Base-by-base conservation (phyloP, 2,113 vertebrate species). In the Chionomys nivalis region DNA sequence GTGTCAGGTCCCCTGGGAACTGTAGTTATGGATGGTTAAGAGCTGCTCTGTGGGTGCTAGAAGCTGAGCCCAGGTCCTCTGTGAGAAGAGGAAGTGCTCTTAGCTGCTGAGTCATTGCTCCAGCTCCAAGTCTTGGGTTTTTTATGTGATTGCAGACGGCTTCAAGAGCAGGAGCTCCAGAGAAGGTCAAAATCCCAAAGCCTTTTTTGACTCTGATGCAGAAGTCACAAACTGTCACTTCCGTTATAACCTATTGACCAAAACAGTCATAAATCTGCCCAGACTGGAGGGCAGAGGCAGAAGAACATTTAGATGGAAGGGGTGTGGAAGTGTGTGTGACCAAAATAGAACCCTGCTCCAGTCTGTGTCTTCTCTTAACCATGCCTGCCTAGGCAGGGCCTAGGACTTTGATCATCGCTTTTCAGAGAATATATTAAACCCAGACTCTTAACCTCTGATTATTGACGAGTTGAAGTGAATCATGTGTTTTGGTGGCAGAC, bases 401-500 rank as follows among this genome's bases (percentile, higher is more conserved):
- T 66, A 31, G 12, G 19, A 42, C 42, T 23, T 47, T 58, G 26
- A 31, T 16, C 21, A 10, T 68, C 2, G 24, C 55, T 70, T 89
- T 86, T 52, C 70, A 88, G 75, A 23, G 44, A 33, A 8, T 26
- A 4, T 28, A 9, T 61, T 66, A 52, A 72, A 28, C 6, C n/a
- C 75, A 72, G 63, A 10, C 16, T 47, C 14, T 36, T 83, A 49
- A 42, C 17, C 47, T 49, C 19, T 17, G 17, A 75, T 68, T 76
- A 42, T 2, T 39, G 49, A 82, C 33, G n/a, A 87, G 83, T 2
- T 24, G 58, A 91, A 97, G 66, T 52, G 58, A 94, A 89, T 89
- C 31, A 21, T 76, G 44, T 73, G 58, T 66, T 86, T 77, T 81
- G 72, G 33, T 65, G 26, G 61, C 17, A 87, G 76, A 28, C 17